Percentiles rank a stretch among this genome's conserved stretches.
These are phyloP conservation scores for Sarcophaga bullata DNA, from an alignment of 1,140 invertebrate species.

Conservation along the genomic window DNA sequence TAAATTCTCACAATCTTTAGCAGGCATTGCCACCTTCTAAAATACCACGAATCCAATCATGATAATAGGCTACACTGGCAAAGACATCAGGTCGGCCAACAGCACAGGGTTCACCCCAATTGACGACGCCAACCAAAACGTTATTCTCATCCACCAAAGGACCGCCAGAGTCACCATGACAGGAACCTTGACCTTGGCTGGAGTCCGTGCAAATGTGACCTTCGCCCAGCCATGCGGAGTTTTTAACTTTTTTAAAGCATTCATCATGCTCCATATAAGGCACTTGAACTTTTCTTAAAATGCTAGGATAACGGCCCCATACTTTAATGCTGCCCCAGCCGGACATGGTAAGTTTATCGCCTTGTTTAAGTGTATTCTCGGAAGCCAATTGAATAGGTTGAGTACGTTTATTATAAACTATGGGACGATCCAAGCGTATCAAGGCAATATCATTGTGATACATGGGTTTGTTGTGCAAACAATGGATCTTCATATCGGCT, in stretches of 20 bases:
- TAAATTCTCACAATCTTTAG: background rate
- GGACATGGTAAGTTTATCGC: constrained; percentile 65
- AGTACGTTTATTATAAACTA: constrained; percentile 65
- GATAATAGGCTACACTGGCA: constrained; percentile 64
- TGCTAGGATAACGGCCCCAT: constrained; percentile 55
- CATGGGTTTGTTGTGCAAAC: constrained; percentile 56
- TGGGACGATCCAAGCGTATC: constrained; percentile 62
- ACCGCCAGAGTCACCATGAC: constrained; percentile 68
- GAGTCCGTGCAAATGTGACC: constrained; percentile 72
- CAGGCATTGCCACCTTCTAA: constrained; percentile 41
- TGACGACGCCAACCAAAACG: constrained; percentile 66
- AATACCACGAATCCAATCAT: constrained; percentile 57
- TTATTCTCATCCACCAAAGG: constrained; percentile 63
- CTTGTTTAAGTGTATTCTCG: constrained; percentile 45
- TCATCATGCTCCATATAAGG: constrained; percentile 47
- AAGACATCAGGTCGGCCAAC: constrained; percentile 68
- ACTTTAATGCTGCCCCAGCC: constrained; percentile 68
- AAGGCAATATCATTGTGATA: constrained; percentile 69
- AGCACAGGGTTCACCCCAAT: constrained; percentile 70
- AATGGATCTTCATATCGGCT: constrained; percentile 52
- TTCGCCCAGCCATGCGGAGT: constrained; percentile 49
- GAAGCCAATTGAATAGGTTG: constrained; percentile 61
- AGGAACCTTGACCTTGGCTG: constrained; percentile 70
- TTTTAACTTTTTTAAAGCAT: constrained; percentile 51
- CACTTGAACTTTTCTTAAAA: constrained; percentile 58